A percentile compares a stretch with the other conserved stretches of the same genome.
Evolutionary conservation across 2,113 vertebrate genomes (phyloP).

Genomic region (Orcinus orca): DNA sequence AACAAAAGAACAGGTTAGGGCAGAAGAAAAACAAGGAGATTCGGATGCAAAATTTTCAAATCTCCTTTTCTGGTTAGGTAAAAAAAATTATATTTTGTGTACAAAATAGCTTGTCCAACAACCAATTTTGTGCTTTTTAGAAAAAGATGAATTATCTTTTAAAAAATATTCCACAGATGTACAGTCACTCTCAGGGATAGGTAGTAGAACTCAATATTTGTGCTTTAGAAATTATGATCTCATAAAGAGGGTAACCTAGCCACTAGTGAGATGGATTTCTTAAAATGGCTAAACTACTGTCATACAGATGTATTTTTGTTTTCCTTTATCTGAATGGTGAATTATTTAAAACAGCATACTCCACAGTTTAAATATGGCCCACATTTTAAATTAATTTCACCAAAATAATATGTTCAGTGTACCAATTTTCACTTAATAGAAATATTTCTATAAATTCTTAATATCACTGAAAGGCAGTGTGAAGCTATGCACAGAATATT

Average conservation of each 20-base stretch:
- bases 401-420: neutral
- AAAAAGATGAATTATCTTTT: neutral
- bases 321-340: constrained; percentile 8
- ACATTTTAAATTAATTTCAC: constrained; percentile 41
- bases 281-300: neutral
- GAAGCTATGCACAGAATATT: constrained; percentile 7
- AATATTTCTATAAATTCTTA: constrained; percentile 36
- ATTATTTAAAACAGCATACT: constrained; percentile 32
- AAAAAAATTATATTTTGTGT: neutral
- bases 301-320: neutral
- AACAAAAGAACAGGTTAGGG: neutral
- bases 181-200: neutral
- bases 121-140: neutral
- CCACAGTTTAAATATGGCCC: constrained; percentile 5
- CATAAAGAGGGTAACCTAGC: neutral
- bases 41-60: neutral
- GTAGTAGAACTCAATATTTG: neutral
- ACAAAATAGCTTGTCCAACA: neutral
- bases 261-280: neutral
- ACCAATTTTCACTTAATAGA: constrained; percentile 42
- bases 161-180: neutral
- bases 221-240: neutral
- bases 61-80: neutral
- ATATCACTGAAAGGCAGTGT: neutral
- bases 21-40: neutral